Conservation (phyloP, 53 echinoderm and acorn worm genomes). For the Paracentrotus lividus region DNA sequence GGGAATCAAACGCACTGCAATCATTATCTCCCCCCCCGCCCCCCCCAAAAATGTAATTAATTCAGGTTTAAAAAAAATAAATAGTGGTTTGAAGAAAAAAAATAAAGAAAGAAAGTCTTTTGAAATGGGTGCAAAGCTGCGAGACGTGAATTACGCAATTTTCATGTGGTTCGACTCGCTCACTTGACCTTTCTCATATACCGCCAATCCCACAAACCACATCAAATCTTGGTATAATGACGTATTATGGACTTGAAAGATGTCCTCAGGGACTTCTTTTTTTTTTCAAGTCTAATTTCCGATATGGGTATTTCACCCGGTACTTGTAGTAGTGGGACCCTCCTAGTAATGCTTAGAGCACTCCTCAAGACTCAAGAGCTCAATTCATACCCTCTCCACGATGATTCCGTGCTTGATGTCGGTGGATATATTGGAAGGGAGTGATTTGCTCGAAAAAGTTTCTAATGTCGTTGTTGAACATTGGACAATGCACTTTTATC, state of each 20-base stretch:
- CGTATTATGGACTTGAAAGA: conserved; percentile 10
- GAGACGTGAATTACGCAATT: no score
- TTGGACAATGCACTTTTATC: background rate
- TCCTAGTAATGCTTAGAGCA: background rate
- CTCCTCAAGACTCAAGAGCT: conserved; percentile 9
- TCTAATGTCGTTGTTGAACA: background rate
- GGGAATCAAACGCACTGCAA: no score
- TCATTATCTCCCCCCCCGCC: no score
- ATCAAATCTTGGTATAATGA: background rate
- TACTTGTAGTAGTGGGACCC: conserved; percentile 17
- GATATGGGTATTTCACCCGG: background rate
- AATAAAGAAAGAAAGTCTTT: no score
- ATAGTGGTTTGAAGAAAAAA: no score
- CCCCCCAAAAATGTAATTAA: no score
- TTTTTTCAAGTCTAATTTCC: background rate
- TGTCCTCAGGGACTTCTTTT: background rate
- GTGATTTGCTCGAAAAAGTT: background rate
- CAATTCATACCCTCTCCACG: background rate
- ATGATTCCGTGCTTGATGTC: background rate
- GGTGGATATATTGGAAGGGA: background rate
- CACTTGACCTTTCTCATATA: conserved; percentile 5
- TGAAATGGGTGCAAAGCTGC: no score
- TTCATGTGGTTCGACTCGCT: background rate
- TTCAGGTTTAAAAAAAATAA: no score
- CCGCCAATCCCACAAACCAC: no score